Base-by-base conservation (phyloP, 2,113 vertebrate genomes). In the Macaca nemestrina region DNA sequence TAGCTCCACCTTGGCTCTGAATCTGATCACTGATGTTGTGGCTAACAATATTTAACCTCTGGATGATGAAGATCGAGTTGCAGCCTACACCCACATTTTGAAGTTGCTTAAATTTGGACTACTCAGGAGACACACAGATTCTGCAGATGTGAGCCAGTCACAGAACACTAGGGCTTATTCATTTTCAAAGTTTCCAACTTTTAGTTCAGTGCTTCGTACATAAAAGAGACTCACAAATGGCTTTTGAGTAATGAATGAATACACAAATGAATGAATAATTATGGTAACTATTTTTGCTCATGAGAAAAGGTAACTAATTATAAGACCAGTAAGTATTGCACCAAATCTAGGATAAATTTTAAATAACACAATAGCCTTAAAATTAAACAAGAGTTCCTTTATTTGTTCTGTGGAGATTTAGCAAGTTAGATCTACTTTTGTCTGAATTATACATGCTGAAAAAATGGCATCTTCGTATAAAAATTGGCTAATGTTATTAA, bases 361-460 rank as follows among this genome's bases (percentile, higher is more conserved):
- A 95, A 94, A 61, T 76, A 82, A 90, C 93, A 93, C 75, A 93
- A 13, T 81, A 80, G 16, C 76, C 59, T 86, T 89, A 93, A 73
- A 92, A 95, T 83, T 70, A 91, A 94, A 81, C 52, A 93, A 88
- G 43, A 48, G 93, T 93, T 95, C 18, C 73, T 95, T 82, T 79
- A 87, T 84, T 83, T 88, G 50, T 93, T 88, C n/a, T 85, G 17
- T 75, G 50, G 38, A 93, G 57, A 94, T 75, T 85, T 79, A 76
- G 43, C 86, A 95, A 97, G 59, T 95, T 93, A 96, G 88, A 48
- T 87, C 20, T 93, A 90, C 67, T 92, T 95, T 90, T 75, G 61
- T 96, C 89, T 81, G 38, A 97, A 90, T 96, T 90, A 45, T 72
- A 93, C 68, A 67, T 83, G 55, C 27, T 48, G 64, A 92, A 78